Base-by-base conservation (phyloP, 2,888 invertebrate species). In the Iselma pallidipennis region DNA sequence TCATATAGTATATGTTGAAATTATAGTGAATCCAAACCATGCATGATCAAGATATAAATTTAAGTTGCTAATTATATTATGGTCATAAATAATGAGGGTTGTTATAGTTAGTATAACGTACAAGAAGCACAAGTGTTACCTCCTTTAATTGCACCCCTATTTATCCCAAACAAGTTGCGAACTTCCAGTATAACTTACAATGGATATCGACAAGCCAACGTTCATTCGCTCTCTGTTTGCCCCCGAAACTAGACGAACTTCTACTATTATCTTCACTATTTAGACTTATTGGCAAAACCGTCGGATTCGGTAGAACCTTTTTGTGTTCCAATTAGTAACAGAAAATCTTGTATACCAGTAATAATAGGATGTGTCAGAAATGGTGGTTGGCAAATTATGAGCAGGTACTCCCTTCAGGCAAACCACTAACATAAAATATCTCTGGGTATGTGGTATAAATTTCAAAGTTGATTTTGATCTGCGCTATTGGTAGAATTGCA, bases 1-100 rank as follows among this genome's bases (percentile, higher is more conserved):
- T 16, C 16, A 3, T 37, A 14, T 37, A 37, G 16, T 37, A 37
- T 37, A 16, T 37, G 33, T 14, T 37, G 33, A 16, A 42, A 7
- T 42, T 42, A 7, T 9, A 42, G 10, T 19, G 19, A 9, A 42
- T n/a, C 42, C 10, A 10, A 42, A 42, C 42, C 72, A 68, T 71
- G 69, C 72, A 75, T 75, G 76, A 76, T 76, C 74, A 71, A 70
- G 74, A 71, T 76, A 76, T 79, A 77, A 78, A 79, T 78, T 77
- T 70, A 70, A 72, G 72, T 73, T 70, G 64, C 74, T 77, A 78
- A 78, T 78, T 77, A 77, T 77, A 74, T 73, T 70, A 70, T 66
- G 73, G 73, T 73, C 68, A 76, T 78, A 78, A 78, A 78, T 78
- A 78, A 78, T 71, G 66, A 66, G 67, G 69, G 71, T 66, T 73